A percentile compares a stretch with the other conserved stretches of the same genome.
Conservation (phyloP, 2,113 vertebrate species). For the Anoura caudifer region DNA sequence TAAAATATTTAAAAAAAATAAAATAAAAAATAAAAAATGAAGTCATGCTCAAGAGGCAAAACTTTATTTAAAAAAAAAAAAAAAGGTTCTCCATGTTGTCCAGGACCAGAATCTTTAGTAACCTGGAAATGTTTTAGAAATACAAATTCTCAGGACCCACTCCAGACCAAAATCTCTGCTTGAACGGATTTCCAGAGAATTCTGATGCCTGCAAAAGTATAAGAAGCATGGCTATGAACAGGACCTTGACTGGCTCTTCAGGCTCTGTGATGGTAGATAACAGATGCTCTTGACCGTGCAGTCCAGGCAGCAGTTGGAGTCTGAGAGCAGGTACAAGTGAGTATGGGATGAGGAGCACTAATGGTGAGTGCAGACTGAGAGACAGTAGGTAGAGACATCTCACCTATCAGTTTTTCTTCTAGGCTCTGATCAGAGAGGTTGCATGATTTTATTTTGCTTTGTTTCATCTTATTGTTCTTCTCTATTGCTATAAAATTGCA, state of each 20-base stretch:
- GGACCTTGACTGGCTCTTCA: neutral
- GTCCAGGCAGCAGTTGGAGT: neutral
- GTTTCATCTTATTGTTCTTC: neutral
- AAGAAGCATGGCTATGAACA: neutral
- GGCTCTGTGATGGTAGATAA: neutral
- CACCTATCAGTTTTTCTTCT: neutral
- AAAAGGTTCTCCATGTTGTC: neutral
- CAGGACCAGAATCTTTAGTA: neutral
- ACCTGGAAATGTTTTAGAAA: neutral
- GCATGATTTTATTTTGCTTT: neutral
- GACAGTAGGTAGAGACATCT: neutral
- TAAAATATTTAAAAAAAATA: too few species aligned
- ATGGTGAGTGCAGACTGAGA: neutral
- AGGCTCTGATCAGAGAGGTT: neutral
- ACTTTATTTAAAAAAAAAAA: too few species aligned
- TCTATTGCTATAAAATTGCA: neutral
- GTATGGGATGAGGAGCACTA: neutral
- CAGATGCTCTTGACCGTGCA: accelerated
- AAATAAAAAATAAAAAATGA: too few species aligned
- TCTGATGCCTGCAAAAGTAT: neutral
- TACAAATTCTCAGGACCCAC: neutral
- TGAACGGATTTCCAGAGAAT: neutral
- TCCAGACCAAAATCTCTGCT: neutral
- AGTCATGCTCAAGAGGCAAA: too few species aligned
- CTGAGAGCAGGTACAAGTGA: neutral